These are phyloP conservation scores for Channa argus DNA, from an alignment of 2,113 vertebrate species.

Conservation along the genomic window DNA sequence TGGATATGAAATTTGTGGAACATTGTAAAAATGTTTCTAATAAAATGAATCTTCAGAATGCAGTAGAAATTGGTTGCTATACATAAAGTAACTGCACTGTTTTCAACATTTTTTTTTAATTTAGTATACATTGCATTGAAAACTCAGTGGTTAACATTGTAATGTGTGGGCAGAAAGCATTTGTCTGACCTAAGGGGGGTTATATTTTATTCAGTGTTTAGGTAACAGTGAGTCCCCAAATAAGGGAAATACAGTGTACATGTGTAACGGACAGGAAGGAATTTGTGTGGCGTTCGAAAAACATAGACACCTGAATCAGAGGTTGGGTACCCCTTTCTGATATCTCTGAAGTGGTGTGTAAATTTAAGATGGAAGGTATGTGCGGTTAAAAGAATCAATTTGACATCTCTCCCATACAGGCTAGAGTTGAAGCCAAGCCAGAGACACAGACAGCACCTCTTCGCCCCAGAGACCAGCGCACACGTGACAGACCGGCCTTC, in stretches of 20 bases:
- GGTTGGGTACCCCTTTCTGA: too few relatives aligned
- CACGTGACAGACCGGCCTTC: conserved; percentile 90
- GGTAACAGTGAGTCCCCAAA: background rate
- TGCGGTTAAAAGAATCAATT: background rate
- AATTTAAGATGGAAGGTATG: too few relatives aligned
- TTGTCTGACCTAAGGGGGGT: too few relatives aligned
- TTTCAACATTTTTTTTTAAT: background rate
- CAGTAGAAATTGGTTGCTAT: background rate
- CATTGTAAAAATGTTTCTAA: too few relatives aligned
- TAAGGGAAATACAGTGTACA: background rate
- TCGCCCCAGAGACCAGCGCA: conserved; percentile 91
- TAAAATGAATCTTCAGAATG: too few relatives aligned
- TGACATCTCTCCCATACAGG: conserved; percentile 77
- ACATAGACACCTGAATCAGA: too few relatives aligned
- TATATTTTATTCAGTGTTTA: background rate
- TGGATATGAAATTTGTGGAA: conserved; percentile 77
- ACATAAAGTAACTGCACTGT: background rate
- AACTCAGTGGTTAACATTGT: too few relatives aligned
- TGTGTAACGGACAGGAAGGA: background rate
- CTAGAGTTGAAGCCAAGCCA: conserved; percentile 90
- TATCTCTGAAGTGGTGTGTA: too few relatives aligned
- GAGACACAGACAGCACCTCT: conserved; percentile 88
- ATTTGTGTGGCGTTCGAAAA: background rate
- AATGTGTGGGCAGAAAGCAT: too few relatives aligned
- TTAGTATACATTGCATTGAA: background rate